These are phyloP conservation scores for Aphelocoma californica DNA, from an alignment of 2,797 vertebrate species.

Conservation along the genomic window DNA sequence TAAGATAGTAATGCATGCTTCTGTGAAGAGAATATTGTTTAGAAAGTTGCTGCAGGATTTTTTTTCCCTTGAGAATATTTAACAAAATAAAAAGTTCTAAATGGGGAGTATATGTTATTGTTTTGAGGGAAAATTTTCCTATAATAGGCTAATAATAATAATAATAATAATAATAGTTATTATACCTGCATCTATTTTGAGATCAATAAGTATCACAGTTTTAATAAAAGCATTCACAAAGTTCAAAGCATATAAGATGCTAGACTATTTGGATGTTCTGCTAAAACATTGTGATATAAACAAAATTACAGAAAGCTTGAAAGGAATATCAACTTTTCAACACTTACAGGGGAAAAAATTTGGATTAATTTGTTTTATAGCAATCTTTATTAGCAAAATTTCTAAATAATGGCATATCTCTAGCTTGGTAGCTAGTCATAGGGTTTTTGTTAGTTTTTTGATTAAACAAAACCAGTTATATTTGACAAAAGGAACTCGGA, in stretches of 20 bases:
- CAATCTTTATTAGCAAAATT: not conserved
- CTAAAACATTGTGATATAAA: slow-evolving; percentile 15
- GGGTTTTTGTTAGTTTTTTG: accelerated
- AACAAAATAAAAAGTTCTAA: not conserved
- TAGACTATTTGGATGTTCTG: not conserved
- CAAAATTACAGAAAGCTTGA: not conserved
- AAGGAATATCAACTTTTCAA: not conserved
- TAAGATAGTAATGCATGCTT: not conserved
- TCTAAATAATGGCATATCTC: not conserved
- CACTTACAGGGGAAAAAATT: not conserved
- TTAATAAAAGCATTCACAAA: not conserved
- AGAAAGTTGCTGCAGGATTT: not conserved
- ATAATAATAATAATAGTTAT: not conserved
- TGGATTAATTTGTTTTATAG: not conserved
- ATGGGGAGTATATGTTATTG: not conserved
- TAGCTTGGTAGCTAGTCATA: not conserved
- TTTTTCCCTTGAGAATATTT: not conserved
- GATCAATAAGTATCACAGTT: not conserved
- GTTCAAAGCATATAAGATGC: not conserved
- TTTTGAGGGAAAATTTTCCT: not conserved
- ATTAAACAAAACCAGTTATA: not conserved
- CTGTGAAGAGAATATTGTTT: slow-evolving; percentile 2
- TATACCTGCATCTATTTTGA: not conserved
- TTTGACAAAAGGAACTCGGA: not conserved
- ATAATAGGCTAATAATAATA: not conserved